Base-by-base conservation (phyloP, 2,797 vertebrate species). In the Pterois miles region DNA sequence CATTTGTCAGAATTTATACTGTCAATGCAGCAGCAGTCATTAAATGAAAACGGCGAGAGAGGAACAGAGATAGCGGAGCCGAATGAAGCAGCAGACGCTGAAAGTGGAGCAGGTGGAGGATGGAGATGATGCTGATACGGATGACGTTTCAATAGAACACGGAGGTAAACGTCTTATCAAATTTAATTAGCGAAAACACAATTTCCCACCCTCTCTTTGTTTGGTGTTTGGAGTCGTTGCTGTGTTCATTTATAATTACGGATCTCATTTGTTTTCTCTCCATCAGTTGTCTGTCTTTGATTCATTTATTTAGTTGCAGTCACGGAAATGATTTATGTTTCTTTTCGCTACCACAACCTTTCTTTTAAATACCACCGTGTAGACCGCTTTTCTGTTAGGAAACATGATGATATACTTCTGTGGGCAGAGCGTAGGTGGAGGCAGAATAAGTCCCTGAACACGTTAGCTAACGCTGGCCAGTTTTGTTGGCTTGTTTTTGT, bases 21-120 rank as follows among this genome's bases (percentile, higher is more conserved):
- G 60, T 73, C 20, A 71, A 48, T 40, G 20, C 34, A 56, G 29
- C n/a, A 8, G 48, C 38, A 48, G 64, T 25, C 34, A 40, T 48
- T 71, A 33, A 29, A 66, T 14, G 27, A 34, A 20, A 69, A 36
- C 54, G 29, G 25, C 5, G 27, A 29, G 3, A 31, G 33, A 52
- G 52, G 8, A 8, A 29, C 18, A 1, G 2, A 6, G 34, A 20
- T 29, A 18, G 13, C 53, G 3, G 29, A 23, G 54, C 22, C 31
- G 20, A 50, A 22, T 33, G 4, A 34, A 38, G 40, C 56, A 62
- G 43, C 65, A 40, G 65, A 56, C 23, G 40, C 31, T 62, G 46
- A 16, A 56, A 22, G 34, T 6, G 27, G 72, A 57, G 72, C 75
- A 78, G 57, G 25, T 50, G 29, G 72, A 71, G 16, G n/a, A 65